Base-by-base conservation (phyloP, 37 sponge, comb jelly and placozoan species). In the Mnemiopsis leidyi region DNA sequence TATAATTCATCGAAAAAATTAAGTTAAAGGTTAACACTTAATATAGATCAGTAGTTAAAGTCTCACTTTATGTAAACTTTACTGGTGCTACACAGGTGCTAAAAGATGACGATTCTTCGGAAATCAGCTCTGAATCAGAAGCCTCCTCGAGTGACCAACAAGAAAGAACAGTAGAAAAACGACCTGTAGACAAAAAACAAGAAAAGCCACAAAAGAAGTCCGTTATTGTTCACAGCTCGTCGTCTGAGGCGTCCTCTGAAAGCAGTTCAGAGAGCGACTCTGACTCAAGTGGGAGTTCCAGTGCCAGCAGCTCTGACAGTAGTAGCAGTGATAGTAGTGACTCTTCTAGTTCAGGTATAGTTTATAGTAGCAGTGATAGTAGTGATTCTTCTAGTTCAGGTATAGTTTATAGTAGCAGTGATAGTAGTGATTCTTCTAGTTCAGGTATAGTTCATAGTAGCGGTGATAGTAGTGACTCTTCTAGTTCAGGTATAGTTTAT, bases 241-340 rank as follows among this genome's bases (percentile, higher is more conserved):
- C 90, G 7, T 85, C 90, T 37, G 23, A n/a, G 30, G 25, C 75
- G 25, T 71, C 75, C 75, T 71, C 40, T 16, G 90, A 85, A 7
- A 85, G 90, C 61, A 85, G 90, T 40, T 38, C 40, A 77, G 36
- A 20, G 3, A 85, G 90, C 25, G 90, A 85, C 24, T 85, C 90
- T 21, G 79, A 77, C 18, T 31, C 32, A 2, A 77, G 79, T 36
- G 33, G 79, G 9, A 77, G 79, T 34, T 28, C 35, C 33, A 77
- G 79, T 85, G 38, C 90, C 0, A 85, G 90, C 48, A 40, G 61
- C 3, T 85, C 90, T 13, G 24, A 38, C 26, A 85, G 90, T 33
- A 40, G 61, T 39, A n/a, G 23, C 48, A 36, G 38, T 34, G 82
- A 79, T 13, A 36, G 38, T 25, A 28, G 38, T 85, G 90, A 85